Evolutionary conservation across 2,113 vertebrate genomes (phyloP).

Genomic region (Epinephelus cyanopodus): DNA sequence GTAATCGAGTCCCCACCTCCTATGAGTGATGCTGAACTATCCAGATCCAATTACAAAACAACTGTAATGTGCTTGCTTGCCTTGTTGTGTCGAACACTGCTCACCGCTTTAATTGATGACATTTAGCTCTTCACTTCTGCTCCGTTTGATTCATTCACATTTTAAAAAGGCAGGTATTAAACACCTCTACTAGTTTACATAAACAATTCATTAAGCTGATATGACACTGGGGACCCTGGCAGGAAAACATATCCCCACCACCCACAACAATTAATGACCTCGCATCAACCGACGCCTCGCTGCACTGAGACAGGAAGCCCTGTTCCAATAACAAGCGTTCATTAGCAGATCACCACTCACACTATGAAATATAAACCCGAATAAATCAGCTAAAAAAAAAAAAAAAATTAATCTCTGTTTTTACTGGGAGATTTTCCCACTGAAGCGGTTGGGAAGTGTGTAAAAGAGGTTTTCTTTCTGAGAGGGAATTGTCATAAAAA

Average conservation of each 20-base stretch:
- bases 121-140: constrained; percentile 55
- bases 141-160: constrained; percentile 52
- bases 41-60: constrained; percentile 1
- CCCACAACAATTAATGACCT: constrained; percentile 63
- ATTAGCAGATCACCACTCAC: constrained; percentile 40
- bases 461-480: constrained; percentile 34
- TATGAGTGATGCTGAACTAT: constrained; percentile 8
- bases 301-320: constrained; percentile 36
- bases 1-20: constrained; percentile 2
- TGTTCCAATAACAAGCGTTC: constrained; percentile 34
- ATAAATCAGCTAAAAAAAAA: background rate
- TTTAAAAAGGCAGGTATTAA: constrained; percentile 71
- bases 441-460: constrained; percentile 15
- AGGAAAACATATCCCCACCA: constrained; percentile 56
- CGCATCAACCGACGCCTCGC: constrained; percentile 43
- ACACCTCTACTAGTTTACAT: constrained; percentile 63
- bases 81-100: constrained; percentile 16
- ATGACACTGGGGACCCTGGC: constrained; percentile 55
- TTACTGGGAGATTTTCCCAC: background rate
- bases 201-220: constrained; percentile 72
- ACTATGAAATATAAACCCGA: background rate
- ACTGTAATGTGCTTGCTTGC: constrained; percentile 44
- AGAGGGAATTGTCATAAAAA: constrained; percentile 53
- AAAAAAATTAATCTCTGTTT: background rate
- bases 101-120: constrained; percentile 55